Percentiles rank a stretch among this genome's conserved stretches.
phyloP scores from a whole-genome alignment of 2,113 vertebrate species.

The Cyanoderma ruficeps region DNA sequence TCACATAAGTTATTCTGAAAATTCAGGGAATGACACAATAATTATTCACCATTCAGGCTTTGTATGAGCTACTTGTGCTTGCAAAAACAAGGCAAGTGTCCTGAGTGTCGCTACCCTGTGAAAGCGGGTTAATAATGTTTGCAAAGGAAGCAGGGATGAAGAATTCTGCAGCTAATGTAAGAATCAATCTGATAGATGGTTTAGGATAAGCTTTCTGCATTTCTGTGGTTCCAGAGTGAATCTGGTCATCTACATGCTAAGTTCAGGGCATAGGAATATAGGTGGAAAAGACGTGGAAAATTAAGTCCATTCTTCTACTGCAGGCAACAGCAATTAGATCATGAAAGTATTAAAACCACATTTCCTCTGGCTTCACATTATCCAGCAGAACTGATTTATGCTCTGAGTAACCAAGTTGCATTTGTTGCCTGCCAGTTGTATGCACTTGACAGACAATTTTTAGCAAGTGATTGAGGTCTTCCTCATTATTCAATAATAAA shows the following conservation, averaged over 20 bases:
- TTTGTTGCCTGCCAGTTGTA: not conserved
- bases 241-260: not conserved
- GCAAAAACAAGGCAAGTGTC: not conserved
- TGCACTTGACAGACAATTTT: not conserved
- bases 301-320: constrained; percentile 16
- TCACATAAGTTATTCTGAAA: not conserved
- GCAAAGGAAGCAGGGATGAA: not conserved
- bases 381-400: constrained; percentile 3
- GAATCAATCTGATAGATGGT: not conserved
- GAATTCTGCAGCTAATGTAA: not conserved
- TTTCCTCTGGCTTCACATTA: not conserved
- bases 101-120: not conserved
- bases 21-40: not conserved
- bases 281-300: not conserved
- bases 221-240: not conserved
- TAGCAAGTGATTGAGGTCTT: not conserved
- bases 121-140: not conserved
- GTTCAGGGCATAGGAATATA: not conserved
- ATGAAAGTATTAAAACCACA: not conserved
- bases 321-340: not conserved
- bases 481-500: not conserved
- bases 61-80: not conserved
- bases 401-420: not conserved
- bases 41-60: not conserved
- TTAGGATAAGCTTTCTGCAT: not conserved